phyloP scores from a whole-genome alignment of 30 jellyfish, hydroid and myxozoan species.

The Hydractinia echinata region DNA sequence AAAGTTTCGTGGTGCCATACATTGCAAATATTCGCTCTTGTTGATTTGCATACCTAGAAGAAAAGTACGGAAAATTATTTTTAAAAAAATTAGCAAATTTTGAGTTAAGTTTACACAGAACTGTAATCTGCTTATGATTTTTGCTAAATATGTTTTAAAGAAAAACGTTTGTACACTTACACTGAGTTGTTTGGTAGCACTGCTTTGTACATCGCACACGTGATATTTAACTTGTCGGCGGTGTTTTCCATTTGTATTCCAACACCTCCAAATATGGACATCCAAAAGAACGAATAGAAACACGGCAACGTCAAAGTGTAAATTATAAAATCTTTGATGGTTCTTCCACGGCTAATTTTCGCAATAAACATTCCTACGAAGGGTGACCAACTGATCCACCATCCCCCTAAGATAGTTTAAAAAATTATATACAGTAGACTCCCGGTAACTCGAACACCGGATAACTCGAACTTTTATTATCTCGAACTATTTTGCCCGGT shows the following conservation, averaged over 20 bases:
- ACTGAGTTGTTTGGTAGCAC: not conserved
- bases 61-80: not conserved
- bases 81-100: no score
- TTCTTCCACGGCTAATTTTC: conserved; percentile 87
- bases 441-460: no score
- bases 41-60: not conserved
- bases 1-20: conserved; percentile 40
- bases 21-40: conserved; percentile 28
- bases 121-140: no score
- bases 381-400: conserved; percentile 99
- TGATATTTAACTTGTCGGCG: conserved; percentile 65
- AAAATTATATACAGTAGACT: no score
- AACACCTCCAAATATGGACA: conserved; percentile 88
- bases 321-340: conserved; percentile 72
- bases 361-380: conserved; percentile 97
- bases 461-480: no score
- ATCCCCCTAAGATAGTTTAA: conserved; percentile 59
- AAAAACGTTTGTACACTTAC: not conserved
- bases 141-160: no score
- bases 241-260: conserved; percentile 68
- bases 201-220: conserved; percentile 41
- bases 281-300: conserved; percentile 70
- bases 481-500: no score
- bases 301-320: conserved; percentile 82
- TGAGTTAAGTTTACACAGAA: no score